Conservation (phyloP, 1,140 invertebrate species). For the Cryptotermes secundus region DNA sequence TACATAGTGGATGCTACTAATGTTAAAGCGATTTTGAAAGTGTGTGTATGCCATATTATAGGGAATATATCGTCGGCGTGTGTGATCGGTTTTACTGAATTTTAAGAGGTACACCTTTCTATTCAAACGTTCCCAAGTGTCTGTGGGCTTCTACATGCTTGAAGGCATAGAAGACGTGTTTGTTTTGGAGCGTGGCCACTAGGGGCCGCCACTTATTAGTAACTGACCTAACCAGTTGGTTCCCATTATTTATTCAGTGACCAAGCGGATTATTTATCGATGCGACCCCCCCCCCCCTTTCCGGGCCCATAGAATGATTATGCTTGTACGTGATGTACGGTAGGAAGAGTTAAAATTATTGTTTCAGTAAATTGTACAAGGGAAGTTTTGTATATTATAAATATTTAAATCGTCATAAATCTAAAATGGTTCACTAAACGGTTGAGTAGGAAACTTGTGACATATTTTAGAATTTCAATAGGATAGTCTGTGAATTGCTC, state of each 20-base stretch:
- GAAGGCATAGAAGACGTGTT: neutral
- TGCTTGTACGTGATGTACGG: too few relatives aligned
- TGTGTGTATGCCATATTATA: neutral
- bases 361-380: too few relatives aligned
- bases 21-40: neutral
- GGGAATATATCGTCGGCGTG: neutral
- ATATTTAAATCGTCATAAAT: too few relatives aligned
- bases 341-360: too few relatives aligned
- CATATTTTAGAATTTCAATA: too few relatives aligned
- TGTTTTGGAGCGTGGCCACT: conserved; percentile 28
- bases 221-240: conserved; percentile 26
- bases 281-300: too few relatives aligned
- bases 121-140: neutral
- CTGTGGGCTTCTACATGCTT: neutral
- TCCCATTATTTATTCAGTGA: neutral
- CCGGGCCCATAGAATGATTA: neutral
- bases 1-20: neutral
- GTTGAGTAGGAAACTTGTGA: too few relatives aligned
- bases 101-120: neutral
- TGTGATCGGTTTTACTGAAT: neutral
- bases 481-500: too few relatives aligned
- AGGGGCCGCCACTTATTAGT: conserved; percentile 23
- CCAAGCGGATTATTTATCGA: neutral
- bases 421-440: too few relatives aligned
- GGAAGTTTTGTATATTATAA: too few relatives aligned